Base-by-base conservation (phyloP, 2,888 invertebrate genomes). In the Dryocosmus kuriphilus region DNA sequence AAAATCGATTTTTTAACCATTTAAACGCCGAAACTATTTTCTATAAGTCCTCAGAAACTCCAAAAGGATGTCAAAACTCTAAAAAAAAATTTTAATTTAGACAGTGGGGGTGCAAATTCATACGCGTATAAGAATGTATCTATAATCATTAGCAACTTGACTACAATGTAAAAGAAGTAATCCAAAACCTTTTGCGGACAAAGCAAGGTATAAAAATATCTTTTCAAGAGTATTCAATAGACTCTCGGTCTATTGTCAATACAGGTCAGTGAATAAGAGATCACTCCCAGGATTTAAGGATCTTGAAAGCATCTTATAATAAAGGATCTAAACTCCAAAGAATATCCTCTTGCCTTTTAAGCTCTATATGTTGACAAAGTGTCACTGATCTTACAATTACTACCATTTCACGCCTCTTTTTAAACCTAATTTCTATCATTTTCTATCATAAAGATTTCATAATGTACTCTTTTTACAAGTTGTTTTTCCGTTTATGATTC, bases 151-250 rank as follows among this genome's bases (percentile, higher is more conserved):
- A 62, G 57, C 4, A 4, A 57, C 24, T 24, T 2, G 22, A 22
- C 41, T 41, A 14, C 4, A 41, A 41, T 41, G 41, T 41, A 41
- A 41, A 14, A 41, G 16, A 41, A 41, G 41, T 57, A 57, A 24
- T 57, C 22, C 14, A 14, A 57, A 57, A 24, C 57, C 35, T 65
- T 38, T 41, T 71, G 27, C 30, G 51, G 30, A 30, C 71, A 71
- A 71, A 67, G 46, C 46, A 67, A 41, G 41, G 67, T 38, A 22
- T 38, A 22, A 19, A 38, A n/a, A 67, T 67, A 71, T 51, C 51
- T 67, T 71, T 51, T 46, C 46, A 71, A 51, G 46, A 51, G 51
- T 46, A n/a, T 46, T 51, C 71, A 71, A 71, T 71, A n/a, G 71
- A 30, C 30, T 71, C 67, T 51, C 46, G 22, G 22, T 4, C 57